Conservation (phyloP, 2,888 invertebrate genomes). For the Parochlus steinenii region DNA sequence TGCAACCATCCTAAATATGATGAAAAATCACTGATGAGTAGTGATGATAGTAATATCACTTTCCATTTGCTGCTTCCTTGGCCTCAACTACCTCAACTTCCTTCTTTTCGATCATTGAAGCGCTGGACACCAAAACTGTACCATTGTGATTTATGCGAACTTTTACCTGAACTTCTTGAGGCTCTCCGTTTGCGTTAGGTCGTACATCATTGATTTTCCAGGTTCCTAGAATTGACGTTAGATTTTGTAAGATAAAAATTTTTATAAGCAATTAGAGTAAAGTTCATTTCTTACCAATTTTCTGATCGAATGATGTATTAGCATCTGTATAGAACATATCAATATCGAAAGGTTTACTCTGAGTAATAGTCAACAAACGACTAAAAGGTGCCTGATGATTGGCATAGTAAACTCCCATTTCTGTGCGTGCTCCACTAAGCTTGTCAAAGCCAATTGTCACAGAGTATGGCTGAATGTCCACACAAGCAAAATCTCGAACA, state of each 20-base stretch:
- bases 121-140: constrained; percentile 73
- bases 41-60: no score
- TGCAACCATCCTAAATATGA: constrained; percentile 12
- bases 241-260: constrained; percentile 9
- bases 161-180: constrained; percentile 93
- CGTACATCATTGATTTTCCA: constrained; percentile 70
- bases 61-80: constrained; percentile 19
- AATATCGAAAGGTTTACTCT: constrained; percentile 74
- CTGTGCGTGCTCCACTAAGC: constrained; percentile 47
- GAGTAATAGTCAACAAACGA: constrained; percentile 84
- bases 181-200: constrained; percentile 74
- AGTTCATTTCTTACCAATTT: constrained; percentile 47
- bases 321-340: constrained; percentile 65
- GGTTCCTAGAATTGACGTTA: constrained; percentile 42
- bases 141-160: constrained; percentile 89
- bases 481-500: constrained; percentile 87
- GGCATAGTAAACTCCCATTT: constrained; percentile 77
- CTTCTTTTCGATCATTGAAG: constrained; percentile 65
- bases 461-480: constrained; percentile 83
- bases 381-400: constrained; percentile 87
- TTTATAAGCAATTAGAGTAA: constrained; percentile 2
- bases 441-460: constrained; percentile 74
- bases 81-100: constrained; percentile 25
- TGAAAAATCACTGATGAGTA: no score
- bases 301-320: constrained; percentile 57